These are phyloP conservation scores for Physeter macrocephalus DNA, from an alignment of 2,113 vertebrate species.

Conservation along the genomic window DNA sequence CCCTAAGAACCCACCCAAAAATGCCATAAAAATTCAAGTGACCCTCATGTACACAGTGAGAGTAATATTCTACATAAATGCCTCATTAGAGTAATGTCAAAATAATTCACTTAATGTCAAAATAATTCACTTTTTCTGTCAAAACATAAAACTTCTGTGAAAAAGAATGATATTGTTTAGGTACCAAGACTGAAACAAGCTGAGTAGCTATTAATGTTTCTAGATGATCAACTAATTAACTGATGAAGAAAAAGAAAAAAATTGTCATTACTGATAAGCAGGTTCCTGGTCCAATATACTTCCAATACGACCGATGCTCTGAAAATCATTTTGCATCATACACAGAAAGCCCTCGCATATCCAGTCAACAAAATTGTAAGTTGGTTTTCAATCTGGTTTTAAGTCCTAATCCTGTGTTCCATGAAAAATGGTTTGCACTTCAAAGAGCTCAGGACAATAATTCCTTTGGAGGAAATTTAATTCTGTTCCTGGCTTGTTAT, in stretches of 20 bases:
- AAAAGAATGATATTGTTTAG: not conserved
- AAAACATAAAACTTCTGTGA: not conserved
- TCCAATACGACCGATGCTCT: not conserved
- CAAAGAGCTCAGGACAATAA: constrained; percentile 25
- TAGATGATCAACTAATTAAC: not conserved
- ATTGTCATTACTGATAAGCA: not conserved
- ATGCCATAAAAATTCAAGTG: not conserved
- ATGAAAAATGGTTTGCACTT: not conserved
- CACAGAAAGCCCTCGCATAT: not conserved
- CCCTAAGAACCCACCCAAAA: not conserved
- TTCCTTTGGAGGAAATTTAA: not conserved
- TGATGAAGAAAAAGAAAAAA: not conserved
- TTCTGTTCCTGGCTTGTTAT: not conserved
- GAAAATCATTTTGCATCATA: not conserved
- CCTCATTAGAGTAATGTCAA: not conserved
- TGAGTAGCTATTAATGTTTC: not conserved
- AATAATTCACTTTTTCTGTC: constrained; percentile 4
- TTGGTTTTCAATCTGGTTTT: not conserved
- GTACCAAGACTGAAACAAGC: not conserved
- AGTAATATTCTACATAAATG: not conserved
- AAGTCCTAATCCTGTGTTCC: not conserved
- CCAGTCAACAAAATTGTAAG: not conserved
- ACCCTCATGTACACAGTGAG: not conserved
- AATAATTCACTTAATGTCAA: not conserved
- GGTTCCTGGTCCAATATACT: not conserved